phyloP scores from a whole-genome alignment of 1,140 invertebrate genomes.

The Colletes latitarsis region DNA sequence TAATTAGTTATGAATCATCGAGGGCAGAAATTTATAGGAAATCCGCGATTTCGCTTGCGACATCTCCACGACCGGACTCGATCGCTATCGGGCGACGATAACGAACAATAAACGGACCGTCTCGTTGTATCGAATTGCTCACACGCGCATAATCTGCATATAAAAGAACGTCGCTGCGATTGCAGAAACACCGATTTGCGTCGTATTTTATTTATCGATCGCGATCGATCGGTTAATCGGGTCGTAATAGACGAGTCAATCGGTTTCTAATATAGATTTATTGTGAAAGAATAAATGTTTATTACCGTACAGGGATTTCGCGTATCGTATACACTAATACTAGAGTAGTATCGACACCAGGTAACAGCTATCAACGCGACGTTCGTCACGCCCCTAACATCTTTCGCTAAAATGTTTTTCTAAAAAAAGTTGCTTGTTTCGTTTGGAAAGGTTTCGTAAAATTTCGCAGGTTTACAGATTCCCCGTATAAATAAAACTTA shows the following conservation, averaged over 20 bases:
- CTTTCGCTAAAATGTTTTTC: too few relatives aligned
- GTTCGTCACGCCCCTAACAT: too few relatives aligned
- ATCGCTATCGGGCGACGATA: slow-evolving; percentile 50
- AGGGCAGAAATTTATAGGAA: slow-evolving; percentile 33
- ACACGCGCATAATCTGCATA: slow-evolving; percentile 50
- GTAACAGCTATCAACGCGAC: too few relatives aligned
- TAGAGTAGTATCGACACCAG: too few relatives aligned
- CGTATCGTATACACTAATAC: too few relatives aligned
- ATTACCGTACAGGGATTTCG: too few relatives aligned
- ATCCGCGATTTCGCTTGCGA: slow-evolving; percentile 40
- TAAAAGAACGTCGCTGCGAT: slow-evolving; percentile 52
- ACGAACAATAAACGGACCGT: slow-evolving; percentile 43
- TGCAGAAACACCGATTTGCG: slow-evolving; percentile 41
- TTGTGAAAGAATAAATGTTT: too few relatives aligned
- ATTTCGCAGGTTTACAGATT: too few relatives aligned
- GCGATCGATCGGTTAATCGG: background rate
- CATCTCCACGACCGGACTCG: slow-evolving; percentile 8
- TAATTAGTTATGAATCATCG: slow-evolving; percentile 48
- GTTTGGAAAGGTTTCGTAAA: too few relatives aligned
- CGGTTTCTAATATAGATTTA: too few relatives aligned
- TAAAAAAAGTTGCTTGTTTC: too few relatives aligned
- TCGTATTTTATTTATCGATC: background rate
- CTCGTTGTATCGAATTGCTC: slow-evolving; percentile 22
- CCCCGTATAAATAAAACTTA: too few relatives aligned
- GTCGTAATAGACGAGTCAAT: background rate